phyloP scores from a whole-genome alignment of 2,113 vertebrate species.

The Chinchilla lanigera region DNA sequence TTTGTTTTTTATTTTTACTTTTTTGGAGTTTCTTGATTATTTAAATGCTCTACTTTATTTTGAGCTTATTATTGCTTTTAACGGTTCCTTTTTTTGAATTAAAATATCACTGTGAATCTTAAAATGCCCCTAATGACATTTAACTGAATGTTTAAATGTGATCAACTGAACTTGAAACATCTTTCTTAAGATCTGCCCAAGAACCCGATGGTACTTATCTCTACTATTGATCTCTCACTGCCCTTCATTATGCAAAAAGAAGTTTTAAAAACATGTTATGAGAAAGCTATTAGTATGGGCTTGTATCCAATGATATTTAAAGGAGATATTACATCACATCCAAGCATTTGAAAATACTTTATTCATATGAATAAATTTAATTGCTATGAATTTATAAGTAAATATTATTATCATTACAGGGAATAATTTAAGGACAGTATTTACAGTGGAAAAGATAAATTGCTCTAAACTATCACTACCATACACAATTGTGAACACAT shows the following conservation, averaged over 20 bases:
- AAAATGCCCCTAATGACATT: neutral
- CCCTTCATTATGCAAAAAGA: neutral
- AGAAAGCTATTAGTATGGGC: neutral
- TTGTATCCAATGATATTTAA: neutral
- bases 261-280: neutral
- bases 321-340: neutral
- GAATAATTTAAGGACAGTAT: neutral
- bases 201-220: neutral
- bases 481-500: neutral
- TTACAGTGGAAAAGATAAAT: neutral
- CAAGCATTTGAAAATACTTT: neutral
- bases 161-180: neutral
- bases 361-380: neutral
- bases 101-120: neutral
- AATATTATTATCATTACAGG: neutral
- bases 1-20: too few relatives aligned
- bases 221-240: neutral
- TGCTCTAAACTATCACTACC: neutral
- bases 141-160: neutral
- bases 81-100: neutral
- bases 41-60: neutral
- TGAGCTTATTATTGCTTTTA: neutral
- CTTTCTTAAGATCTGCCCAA: neutral
- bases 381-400: neutral
- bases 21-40: neutral